Conservation (phyloP, 2,888 invertebrate genomes). For the Catocala sponsa region DNA sequence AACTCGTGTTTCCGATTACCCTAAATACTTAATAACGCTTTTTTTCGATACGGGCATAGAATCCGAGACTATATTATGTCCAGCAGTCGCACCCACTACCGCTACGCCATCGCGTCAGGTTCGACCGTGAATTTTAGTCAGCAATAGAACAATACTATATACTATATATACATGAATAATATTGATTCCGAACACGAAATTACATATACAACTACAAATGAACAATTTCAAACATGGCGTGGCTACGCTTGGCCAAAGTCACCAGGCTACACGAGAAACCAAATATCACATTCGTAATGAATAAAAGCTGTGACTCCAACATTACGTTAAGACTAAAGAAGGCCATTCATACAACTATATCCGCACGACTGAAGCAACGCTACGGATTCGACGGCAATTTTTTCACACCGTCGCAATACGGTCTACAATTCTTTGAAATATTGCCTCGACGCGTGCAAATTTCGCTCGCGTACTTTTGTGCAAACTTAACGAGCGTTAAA, state of each 20-base stretch:
- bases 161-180: too few species aligned
- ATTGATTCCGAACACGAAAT: too few species aligned
- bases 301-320: slow-evolving; percentile 45
- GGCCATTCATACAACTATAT: slow-evolving; percentile 50
- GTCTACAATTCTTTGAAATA: slow-evolving; percentile 63
- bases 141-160: too few species aligned
- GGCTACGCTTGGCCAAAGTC: slow-evolving; percentile 9
- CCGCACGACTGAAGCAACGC: slow-evolving; percentile 39
- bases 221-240: background rate
- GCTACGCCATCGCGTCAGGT: too few species aligned
- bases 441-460: slow-evolving; percentile 62
- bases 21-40: too few species aligned
- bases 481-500: slow-evolving; percentile 37
- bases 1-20: too few species aligned
- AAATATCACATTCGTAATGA: slow-evolving; percentile 44
- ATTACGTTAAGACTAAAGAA: slow-evolving; percentile 43
- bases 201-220: too few species aligned
- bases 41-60: too few species aligned
- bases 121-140: too few species aligned
- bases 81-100: too few species aligned
- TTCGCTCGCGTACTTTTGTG: slow-evolving; percentile 42
- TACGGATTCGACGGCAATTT: slow-evolving; percentile 51
- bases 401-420: slow-evolving; percentile 61
- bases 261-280: slow-evolving; percentile 33
- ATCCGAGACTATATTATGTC: too few species aligned